These are phyloP conservation scores for Ephialtes manifestator DNA, from an alignment of 2,888 invertebrate genomes.

Conservation along the genomic window DNA sequence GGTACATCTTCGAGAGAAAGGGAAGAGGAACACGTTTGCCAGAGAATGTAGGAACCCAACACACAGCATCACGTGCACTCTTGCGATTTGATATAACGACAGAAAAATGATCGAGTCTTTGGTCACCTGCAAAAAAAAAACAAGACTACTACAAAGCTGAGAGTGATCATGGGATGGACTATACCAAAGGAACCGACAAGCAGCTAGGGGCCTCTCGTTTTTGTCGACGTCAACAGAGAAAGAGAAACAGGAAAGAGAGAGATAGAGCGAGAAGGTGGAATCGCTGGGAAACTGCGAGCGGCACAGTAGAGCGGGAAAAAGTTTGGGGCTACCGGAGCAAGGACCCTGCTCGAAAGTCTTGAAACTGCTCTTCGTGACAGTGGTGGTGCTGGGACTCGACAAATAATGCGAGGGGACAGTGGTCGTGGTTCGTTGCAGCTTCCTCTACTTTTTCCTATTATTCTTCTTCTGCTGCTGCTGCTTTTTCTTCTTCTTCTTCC, in stretches of 20 bases:
- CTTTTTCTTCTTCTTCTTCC: neutral
- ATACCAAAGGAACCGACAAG: neutral
- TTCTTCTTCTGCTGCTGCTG: constrained; percentile 17
- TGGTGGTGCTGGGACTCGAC: constrained; percentile 48
- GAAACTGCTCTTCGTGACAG: constrained; percentile 52
- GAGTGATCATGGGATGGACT: neutral
- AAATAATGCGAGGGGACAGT: constrained; percentile 65
- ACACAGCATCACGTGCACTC: constrained; percentile 34
- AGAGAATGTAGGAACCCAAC: constrained; percentile 39
- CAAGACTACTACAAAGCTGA: neutral
- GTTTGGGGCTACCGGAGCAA: constrained; percentile 40
- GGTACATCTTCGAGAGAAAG: constrained; percentile 38
- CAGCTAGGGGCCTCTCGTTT: constrained; percentile 8
- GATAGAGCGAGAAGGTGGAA: constrained; percentile 21
- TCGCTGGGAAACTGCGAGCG: constrained; percentile 32
- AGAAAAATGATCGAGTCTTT: constrained; percentile 55
- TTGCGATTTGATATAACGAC: constrained; percentile 57
- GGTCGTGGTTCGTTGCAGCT: constrained; percentile 61
- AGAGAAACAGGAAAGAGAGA: constrained; percentile 27
- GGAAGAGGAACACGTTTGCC: constrained; percentile 28
- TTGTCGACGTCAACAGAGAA: neutral
- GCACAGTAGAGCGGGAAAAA: constrained; percentile 27
- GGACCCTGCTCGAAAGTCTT: constrained; percentile 47
- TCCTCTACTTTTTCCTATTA: constrained; percentile 58
- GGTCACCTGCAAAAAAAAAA: constrained; percentile 4